phyloP scores from a whole-genome alignment of 2,888 invertebrate species.

The Trachelus tabidus region DNA sequence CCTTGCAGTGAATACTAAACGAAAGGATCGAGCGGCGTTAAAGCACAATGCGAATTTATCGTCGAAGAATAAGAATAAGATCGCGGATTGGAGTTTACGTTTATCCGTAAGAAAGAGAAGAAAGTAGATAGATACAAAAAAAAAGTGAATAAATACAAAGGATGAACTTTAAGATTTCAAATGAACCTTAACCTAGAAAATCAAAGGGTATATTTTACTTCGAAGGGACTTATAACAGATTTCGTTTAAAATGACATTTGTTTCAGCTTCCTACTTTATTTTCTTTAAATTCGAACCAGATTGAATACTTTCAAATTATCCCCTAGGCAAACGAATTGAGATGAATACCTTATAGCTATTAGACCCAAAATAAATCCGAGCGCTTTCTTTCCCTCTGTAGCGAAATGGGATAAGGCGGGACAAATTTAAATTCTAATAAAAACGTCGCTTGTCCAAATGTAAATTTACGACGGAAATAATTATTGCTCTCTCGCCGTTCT shows the following conservation, averaged over 20 bases:
- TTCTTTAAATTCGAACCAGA: slow-evolving; percentile 1
- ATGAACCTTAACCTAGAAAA: background rate
- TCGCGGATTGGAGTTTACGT: background rate
- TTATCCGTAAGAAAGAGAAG: background rate
- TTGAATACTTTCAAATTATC: slow-evolving; percentile 10
- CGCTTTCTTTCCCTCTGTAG: slow-evolving; percentile 22
- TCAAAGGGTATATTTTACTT: background rate
- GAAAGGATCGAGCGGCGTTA: slow-evolving; percentile 45
- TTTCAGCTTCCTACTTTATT: slow-evolving; percentile 35
- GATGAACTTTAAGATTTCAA: background rate
- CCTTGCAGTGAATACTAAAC: slow-evolving; percentile 50
- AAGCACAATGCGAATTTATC: slow-evolving; percentile 47
- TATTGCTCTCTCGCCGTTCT: slow-evolving; percentile 22
- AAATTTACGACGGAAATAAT: slow-evolving; percentile 41
- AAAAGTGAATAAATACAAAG: background rate
- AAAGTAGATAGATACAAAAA: background rate
- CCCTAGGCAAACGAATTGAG: slow-evolving; percentile 22
- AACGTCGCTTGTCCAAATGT: slow-evolving; percentile 38
- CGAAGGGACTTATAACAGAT: background rate
- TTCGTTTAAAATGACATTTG: slow-evolving; percentile 24
- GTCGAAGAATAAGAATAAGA: slow-evolving; percentile 36
- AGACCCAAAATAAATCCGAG: slow-evolving; percentile 37
- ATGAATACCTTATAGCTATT: slow-evolving; percentile 26
- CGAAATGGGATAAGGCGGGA: slow-evolving; percentile 32
- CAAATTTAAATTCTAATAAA: slow-evolving; percentile 38